phyloP scores from a whole-genome alignment of 2,888 invertebrate genomes.

The Drosophila anomalata region DNA sequence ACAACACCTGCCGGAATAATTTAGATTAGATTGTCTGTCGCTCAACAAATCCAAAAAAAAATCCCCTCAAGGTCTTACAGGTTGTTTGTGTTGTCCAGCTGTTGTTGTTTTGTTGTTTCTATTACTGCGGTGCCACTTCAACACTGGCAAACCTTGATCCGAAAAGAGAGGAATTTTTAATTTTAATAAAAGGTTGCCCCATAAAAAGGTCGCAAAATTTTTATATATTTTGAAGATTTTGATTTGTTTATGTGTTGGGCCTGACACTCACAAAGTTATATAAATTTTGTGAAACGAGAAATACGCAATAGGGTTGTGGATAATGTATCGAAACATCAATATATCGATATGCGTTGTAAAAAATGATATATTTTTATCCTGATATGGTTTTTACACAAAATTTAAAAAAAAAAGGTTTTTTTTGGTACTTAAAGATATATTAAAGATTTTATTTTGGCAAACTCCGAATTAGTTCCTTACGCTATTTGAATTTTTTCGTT shows the following conservation, averaged over 20 bases:
- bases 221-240: neutral
- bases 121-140: neutral
- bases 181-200: neutral
- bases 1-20: slow-evolving; percentile 22
- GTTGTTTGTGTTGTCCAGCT: slow-evolving; percentile 41
- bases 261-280: slow-evolving; percentile 26
- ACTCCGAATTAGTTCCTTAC: too few species aligned
- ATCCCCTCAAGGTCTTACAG: slow-evolving; percentile 66
- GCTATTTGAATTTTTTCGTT: too few species aligned
- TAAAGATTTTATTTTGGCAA: too few species aligned
- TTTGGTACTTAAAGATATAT: too few species aligned
- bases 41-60: slow-evolving; percentile 11
- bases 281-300: slow-evolving; percentile 22
- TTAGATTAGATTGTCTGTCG: slow-evolving; percentile 27
- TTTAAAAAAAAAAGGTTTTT: too few species aligned
- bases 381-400: too few species aligned
- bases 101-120: slow-evolving; percentile 5
- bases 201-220: neutral
- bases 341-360: too few species aligned
- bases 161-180: slow-evolving; percentile 7
- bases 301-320: slow-evolving; percentile 3
- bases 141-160: slow-evolving; percentile 3
- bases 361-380: too few species aligned
- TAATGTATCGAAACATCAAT: too few species aligned
- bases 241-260: slow-evolving; percentile 24